Percentiles rank a stretch among this genome's conserved stretches.
phyloP scores from a whole-genome alignment of 2,888 invertebrate species.

The Lasius platythorax region DNA sequence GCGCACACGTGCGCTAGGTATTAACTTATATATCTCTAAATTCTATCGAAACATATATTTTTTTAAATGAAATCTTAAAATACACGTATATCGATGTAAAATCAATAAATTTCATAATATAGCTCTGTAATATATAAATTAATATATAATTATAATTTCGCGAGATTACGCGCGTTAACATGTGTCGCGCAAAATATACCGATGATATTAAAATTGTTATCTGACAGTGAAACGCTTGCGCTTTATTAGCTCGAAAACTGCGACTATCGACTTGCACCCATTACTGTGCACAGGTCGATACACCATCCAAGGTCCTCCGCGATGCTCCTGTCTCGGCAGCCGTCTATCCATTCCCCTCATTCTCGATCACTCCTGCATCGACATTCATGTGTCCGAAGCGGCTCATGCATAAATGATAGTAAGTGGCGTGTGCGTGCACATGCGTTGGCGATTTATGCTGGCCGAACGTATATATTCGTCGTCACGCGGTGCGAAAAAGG shows the following conservation, averaged over 20 bases:
- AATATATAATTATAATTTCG: conserved; percentile 10
- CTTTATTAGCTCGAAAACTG: neutral
- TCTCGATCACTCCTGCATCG: conserved; percentile 45
- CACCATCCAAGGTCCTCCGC: conserved; percentile 69
- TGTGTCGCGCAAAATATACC: neutral
- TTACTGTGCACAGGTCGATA: conserved; percentile 73
- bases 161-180: neutral
- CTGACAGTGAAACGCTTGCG: neutral
- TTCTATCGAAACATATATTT: neutral
- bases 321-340: conserved; percentile 72
- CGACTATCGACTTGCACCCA: conserved; percentile 11
- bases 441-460: conserved; percentile 6
- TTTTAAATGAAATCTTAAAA: neutral
- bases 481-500: conserved; percentile 57
- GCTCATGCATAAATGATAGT: conserved; percentile 27
- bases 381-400: neutral
- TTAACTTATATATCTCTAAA: neutral
- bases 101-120: neutral
- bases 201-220: neutral
- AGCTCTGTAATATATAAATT: neutral
- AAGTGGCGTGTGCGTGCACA: neutral
- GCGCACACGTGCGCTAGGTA: neutral
- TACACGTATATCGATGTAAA: neutral
- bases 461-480: conserved; percentile 16
- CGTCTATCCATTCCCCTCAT: conserved; percentile 52